phyloP scores from a whole-genome alignment of 2,888 invertebrate species.

The Drosophila neoperkinsi region DNA sequence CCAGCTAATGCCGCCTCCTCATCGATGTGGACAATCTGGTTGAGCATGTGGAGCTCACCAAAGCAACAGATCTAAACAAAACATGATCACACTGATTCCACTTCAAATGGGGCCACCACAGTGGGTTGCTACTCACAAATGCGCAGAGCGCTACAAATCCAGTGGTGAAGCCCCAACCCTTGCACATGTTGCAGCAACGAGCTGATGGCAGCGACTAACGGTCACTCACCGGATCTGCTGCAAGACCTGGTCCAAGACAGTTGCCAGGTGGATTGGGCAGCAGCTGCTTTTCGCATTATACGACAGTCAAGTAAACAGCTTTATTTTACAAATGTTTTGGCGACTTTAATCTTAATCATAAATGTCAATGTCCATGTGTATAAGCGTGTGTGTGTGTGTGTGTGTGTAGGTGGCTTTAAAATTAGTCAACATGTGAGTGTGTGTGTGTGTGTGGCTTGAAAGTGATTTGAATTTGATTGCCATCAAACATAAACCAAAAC shows the following conservation, averaged over 20 bases:
- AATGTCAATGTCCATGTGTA: constrained; percentile 31
- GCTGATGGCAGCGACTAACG: constrained; percentile 31
- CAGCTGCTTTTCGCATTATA: constrained; percentile 9
- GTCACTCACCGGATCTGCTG: background rate
- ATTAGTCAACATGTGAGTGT: constrained; percentile 63
- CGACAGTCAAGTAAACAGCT: constrained; percentile 53
- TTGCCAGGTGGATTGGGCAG: constrained; percentile 13
- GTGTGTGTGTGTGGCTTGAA: constrained; percentile 16
- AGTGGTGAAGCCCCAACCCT: constrained; percentile 46
- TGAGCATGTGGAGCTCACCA: constrained; percentile 53
- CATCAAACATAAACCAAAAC: constrained; percentile 28
- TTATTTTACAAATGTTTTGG: constrained; percentile 71
- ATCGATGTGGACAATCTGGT: constrained; percentile 50
- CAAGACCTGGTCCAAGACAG: constrained; percentile 1
- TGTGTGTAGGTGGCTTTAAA: constrained; percentile 43
- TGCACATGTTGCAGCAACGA: constrained; percentile 49
- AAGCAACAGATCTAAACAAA: constrained; percentile 56
- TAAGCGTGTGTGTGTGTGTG: background rate
- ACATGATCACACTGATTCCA: background rate
- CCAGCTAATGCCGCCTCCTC: constrained; percentile 3
- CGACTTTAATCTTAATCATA: constrained; percentile 72
- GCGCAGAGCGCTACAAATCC: constrained; percentile 50
- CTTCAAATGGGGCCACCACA: background rate
- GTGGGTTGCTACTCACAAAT: constrained; percentile 49
- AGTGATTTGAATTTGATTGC: constrained; percentile 23